A percentile compares a stretch with the other conserved stretches of the same genome.
phyloP scores from a whole-genome alignment of 2,888 invertebrate species.

The Gerris lacustris region DNA sequence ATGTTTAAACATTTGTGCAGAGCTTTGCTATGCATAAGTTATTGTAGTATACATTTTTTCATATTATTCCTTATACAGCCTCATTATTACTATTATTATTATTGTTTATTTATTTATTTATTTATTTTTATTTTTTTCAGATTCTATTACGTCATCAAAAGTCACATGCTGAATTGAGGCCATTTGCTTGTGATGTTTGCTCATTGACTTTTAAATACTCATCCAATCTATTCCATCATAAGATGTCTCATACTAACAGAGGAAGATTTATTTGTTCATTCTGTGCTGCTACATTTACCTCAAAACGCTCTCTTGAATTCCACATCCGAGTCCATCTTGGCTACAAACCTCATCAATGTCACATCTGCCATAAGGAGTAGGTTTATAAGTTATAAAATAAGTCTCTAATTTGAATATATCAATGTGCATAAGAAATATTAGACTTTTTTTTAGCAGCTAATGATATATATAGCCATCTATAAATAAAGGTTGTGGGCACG shows the following conservation, averaged over 20 bases:
- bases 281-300: background rate
- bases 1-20: too few relatives aligned
- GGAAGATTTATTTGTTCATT: background rate
- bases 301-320: background rate
- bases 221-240: background rate
- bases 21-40: too few relatives aligned
- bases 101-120: too few relatives aligned
- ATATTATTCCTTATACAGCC: too few relatives aligned
- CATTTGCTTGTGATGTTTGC: background rate
- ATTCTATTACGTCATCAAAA: background rate
- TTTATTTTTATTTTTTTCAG: background rate
- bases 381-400: background rate
- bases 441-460: too few relatives aligned
- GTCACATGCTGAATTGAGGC: background rate
- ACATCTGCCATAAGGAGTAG: background rate
- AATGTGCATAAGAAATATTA: too few relatives aligned
- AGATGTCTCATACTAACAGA: background rate
- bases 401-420: too few relatives aligned
- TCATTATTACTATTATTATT: background rate
- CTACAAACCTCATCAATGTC: slow-evolving; percentile 4
- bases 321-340: background rate
- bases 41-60: too few relatives aligned
- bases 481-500: too few relatives aligned
- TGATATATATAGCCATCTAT: too few relatives aligned
- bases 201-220: background rate